Conservation (phyloP, 2,113 vertebrate species). For the Mirza zaza region DNA sequence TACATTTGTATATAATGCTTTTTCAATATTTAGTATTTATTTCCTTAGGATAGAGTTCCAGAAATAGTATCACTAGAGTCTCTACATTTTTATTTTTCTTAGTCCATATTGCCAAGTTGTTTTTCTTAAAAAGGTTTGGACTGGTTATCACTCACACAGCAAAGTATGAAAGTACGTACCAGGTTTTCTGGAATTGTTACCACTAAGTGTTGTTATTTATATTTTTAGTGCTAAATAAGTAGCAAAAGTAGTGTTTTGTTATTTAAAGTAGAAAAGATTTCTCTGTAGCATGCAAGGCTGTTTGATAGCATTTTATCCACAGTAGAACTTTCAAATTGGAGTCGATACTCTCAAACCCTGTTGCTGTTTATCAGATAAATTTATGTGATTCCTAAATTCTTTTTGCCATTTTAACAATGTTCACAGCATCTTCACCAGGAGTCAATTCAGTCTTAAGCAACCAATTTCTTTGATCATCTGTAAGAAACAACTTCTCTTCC, state of each 20-base stretch:
- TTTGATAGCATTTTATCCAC: too few species aligned
- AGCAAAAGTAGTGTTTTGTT: not conserved
- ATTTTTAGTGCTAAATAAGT: constrained; percentile 23
- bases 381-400: too few species aligned
- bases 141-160: not conserved
- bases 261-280: not conserved
- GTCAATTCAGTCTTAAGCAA: too few species aligned
- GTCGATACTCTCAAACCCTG: too few species aligned
- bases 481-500: too few species aligned
- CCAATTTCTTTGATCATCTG: too few species aligned
- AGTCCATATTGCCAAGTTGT: not conserved
- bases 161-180: not conserved
- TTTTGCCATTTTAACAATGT: too few species aligned
- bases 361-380: too few species aligned
- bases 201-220: not conserved
- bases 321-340: too few species aligned
- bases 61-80: not conserved
- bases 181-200: not conserved
- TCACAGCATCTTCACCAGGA: too few species aligned
- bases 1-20: not conserved
- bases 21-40: not conserved
- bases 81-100: not conserved
- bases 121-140: not conserved
- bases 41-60: not conserved
- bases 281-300: too few species aligned